These are phyloP conservation scores for Urophycis tenuis DNA, from an alignment of 2,797 vertebrate genomes.

Conservation along the genomic window DNA sequence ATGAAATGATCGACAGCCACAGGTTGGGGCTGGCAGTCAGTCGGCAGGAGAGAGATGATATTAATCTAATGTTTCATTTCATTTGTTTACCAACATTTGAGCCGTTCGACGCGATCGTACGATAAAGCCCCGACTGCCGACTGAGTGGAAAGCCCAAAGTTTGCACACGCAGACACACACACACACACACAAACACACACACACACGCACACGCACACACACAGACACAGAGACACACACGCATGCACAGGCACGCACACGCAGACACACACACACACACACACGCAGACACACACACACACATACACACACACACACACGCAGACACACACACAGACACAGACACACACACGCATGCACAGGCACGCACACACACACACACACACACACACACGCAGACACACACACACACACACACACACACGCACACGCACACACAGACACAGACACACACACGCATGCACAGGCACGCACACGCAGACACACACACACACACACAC, in stretches of 20 bases:
- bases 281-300: neutral
- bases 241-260: too few relatives aligned
- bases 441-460: neutral
- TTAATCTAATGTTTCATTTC: neutral
- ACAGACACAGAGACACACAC: neutral
- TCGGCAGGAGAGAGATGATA: neutral
- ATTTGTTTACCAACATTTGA: neutral
- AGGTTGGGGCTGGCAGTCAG: neutral
- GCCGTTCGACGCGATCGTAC: neutral
- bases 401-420: neutral
- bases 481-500: neutral
- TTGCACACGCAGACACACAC: conserved; percentile 1
- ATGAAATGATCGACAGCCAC: neutral
- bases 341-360: neutral
- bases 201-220: neutral
- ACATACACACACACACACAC: neutral
- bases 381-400: neutral
- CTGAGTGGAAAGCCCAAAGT: conserved; percentile 27
- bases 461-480: neutral
- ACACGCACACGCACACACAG: neutral
- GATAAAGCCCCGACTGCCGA: conserved; percentile 32
- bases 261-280: neutral
- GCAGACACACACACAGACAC: neutral
- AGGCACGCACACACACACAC: neutral
- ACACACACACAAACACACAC: neutral